Conservation (phyloP, 2,888 invertebrate genomes). For the Melitaea athalia region DNA sequence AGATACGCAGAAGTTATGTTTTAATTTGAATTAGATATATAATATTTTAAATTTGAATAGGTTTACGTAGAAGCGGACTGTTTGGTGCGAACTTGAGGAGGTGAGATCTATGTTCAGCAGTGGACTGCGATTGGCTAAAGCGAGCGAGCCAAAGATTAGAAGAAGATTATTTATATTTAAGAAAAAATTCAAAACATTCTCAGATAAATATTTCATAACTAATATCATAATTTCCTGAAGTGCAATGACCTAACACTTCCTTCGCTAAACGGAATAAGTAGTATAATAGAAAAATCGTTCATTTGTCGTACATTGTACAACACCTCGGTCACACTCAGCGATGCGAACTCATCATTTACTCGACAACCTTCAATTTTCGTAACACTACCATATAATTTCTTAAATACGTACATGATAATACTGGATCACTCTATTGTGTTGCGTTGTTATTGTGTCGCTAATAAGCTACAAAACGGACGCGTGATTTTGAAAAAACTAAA, state of each 20-base stretch:
- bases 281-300: conserved; percentile 37
- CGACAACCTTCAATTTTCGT: conserved; percentile 41
- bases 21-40: no score
- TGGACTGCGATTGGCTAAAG: no score
- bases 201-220: no score
- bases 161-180: no score
- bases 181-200: no score
- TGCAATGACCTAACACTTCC: conserved; percentile 35
- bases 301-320: conserved; percentile 38
- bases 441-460: not conserved
- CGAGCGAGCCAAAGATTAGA: no score
- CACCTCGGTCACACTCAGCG: conserved; percentile 52
- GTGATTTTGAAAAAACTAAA: not conserved
- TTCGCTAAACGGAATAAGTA: conserved; percentile 29
- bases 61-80: no score
- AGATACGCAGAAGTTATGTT: no score
- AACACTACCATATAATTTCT: conserved; percentile 23
- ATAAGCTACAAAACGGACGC: not conserved
- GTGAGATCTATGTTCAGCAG: no score
- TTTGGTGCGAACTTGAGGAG: no score
- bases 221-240: conserved; percentile 13
- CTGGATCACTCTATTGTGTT: conserved; percentile 7
- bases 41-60: no score
- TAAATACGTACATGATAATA: not conserved
- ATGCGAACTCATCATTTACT: conserved; percentile 24